These are phyloP conservation scores for Branchellion lobata DNA, from an alignment of 2,888 invertebrate species.

Conservation along the genomic window DNA sequence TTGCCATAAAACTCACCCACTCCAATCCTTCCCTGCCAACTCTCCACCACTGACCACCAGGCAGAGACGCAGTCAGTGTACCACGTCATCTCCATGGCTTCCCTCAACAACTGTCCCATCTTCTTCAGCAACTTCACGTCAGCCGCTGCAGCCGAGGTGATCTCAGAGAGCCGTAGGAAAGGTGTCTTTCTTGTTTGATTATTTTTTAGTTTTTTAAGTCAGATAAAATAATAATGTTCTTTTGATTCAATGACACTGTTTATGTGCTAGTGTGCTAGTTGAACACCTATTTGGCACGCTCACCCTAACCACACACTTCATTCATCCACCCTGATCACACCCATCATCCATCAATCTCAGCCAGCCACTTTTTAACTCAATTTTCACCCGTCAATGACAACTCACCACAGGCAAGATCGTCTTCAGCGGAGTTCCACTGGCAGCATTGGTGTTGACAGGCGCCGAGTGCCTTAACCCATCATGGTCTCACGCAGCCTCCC, in stretches of 20 bases:
- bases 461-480: slow-evolving; percentile 79
- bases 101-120: slow-evolving; percentile 88
- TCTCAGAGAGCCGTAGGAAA: slow-evolving; percentile 69
- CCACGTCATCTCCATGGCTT: slow-evolving; percentile 78
- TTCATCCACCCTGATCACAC: no score
- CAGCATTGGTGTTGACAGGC: slow-evolving; percentile 75
- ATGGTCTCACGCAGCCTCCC: slow-evolving; percentile 88
- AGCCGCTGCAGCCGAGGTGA: slow-evolving; percentile 78
- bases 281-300: background rate
- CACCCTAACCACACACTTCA: no score
- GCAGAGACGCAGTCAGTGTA: slow-evolving; percentile 78
- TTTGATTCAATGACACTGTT: background rate
- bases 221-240: background rate
- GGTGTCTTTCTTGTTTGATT: slow-evolving; percentile 59
- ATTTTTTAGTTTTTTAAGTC: background rate
- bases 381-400: no score
- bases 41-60: slow-evolving; percentile 50
- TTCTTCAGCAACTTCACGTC: slow-evolving; percentile 94
- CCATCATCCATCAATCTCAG: no score
- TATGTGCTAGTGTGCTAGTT: slow-evolving; percentile 2
- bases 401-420: slow-evolving; percentile 72
- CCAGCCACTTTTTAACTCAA: no score
- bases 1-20: no score
- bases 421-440: slow-evolving; percentile 89
- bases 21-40: no score